These are phyloP conservation scores for Pollenia griseotomentosa DNA, from an alignment of 2,888 invertebrate species.

Conservation along the genomic window DNA sequence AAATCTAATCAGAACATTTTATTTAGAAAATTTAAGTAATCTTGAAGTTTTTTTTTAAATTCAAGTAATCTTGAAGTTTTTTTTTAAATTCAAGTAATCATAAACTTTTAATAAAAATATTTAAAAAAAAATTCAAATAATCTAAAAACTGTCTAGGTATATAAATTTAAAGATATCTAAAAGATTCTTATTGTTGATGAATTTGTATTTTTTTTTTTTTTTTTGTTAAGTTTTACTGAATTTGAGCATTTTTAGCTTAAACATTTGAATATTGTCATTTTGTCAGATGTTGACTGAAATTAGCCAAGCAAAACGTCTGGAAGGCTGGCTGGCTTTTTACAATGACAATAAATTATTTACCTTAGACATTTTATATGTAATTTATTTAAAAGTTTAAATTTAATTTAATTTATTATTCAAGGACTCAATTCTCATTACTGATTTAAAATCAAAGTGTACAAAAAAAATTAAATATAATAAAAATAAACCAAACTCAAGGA, in stretches of 20 bases:
- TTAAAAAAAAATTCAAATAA: too few species aligned
- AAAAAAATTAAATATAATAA: neutral
- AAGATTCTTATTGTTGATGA: too few species aligned
- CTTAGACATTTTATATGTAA: constrained; percentile 21
- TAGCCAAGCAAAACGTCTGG: constrained; percentile 59
- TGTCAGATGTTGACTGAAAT: constrained; percentile 44
- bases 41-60: too few species aligned
- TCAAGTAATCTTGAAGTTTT: too few species aligned
- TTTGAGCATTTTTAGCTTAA: constrained; percentile 13
- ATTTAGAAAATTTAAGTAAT: too few species aligned
- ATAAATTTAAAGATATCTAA: too few species aligned
- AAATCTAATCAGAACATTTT: too few species aligned
- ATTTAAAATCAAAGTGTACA: neutral
- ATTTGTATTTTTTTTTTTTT: neutral
- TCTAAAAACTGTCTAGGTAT: too few species aligned
- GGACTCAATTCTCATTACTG: constrained; percentile 8
- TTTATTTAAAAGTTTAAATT: constrained; percentile 36
- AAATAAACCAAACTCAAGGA: neutral
- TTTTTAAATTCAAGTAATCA: too few species aligned
- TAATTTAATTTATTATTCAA: constrained; percentile 45
- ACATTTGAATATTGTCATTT: constrained; percentile 10
- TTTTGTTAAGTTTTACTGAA: neutral
- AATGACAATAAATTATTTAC: constrained; percentile 25
- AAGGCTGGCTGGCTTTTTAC: constrained; percentile 13
- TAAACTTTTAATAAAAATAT: too few species aligned